A percentile compares a stretch with the other conserved stretches of the same genome.
Evolutionary conservation across 2,797 vertebrate genomes (phyloP).

Genomic region (Lacerta agilis): DNA sequence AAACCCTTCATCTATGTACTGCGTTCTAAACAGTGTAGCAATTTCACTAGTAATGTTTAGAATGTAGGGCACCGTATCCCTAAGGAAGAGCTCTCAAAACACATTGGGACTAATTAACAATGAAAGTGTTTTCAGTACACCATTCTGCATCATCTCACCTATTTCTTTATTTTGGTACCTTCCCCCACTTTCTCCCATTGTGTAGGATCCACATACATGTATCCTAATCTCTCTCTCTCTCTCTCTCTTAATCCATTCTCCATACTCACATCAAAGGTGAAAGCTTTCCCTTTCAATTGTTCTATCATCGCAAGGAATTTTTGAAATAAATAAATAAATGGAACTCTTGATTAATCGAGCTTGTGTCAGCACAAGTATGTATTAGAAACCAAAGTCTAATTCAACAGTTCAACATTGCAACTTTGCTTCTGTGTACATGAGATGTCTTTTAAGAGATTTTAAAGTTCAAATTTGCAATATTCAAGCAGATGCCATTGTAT

Average conservation of each 20-base stretch:
- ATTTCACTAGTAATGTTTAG: background rate
- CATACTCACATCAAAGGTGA: background rate
- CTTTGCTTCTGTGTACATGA: background rate
- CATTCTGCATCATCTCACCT: background rate
- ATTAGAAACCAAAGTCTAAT: background rate
- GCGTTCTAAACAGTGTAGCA: background rate
- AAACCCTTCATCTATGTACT: background rate
- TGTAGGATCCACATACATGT: background rate
- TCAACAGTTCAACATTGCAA: background rate
- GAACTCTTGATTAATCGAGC: background rate
- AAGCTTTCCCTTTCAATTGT: background rate
- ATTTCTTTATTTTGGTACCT: background rate
- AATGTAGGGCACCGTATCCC: background rate
- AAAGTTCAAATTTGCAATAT: background rate
- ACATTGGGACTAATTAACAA: background rate
- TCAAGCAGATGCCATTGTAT: background rate
- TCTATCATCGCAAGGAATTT: background rate
- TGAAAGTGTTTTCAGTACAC: background rate
- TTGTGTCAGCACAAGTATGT: background rate
- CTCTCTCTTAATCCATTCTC: background rate
- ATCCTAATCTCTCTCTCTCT: background rate
- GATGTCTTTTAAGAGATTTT: too few species aligned
- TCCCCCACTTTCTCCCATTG: background rate
- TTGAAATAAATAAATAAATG: too few species aligned
- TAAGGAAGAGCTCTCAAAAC: constrained; percentile 3